Evolutionary conservation across 2,888 invertebrate genomes (phyloP).

Genomic region (Coelinius sp.): DNA sequence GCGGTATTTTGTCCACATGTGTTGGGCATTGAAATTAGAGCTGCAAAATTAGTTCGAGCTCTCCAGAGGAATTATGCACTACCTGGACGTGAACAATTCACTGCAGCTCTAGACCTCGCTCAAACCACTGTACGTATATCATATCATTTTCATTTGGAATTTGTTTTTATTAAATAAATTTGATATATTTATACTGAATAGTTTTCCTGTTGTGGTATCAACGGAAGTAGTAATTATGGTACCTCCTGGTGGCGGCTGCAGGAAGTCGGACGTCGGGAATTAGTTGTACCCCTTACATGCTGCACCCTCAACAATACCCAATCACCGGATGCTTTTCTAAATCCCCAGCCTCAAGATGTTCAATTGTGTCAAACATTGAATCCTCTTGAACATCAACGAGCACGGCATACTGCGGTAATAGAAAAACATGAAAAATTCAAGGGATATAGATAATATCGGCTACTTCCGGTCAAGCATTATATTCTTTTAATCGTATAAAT

Average conservation of each 20-base stretch:
- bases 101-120: conserved; percentile 85
- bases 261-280: conserved; percentile 79
- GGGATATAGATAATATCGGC: not conserved
- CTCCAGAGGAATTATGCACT: conserved; percentile 84
- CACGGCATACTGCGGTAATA: conserved; percentile 75
- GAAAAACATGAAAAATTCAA: conserved; percentile 9
- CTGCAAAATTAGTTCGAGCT: conserved; percentile 79
- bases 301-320: conserved; percentile 77
- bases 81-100: conserved; percentile 81
- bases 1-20: conserved; percentile 85
- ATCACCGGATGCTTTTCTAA: conserved; percentile 77
- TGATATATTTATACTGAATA: conserved; percentile 63
- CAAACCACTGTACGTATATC: conserved; percentile 73
- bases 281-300: conserved; percentile 80
- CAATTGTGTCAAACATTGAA: conserved; percentile 80
- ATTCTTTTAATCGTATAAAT: no score
- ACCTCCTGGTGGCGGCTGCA: conserved; percentile 85
- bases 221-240: conserved; percentile 84
- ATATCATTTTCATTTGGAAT: not conserved
- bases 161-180: conserved; percentile 3
- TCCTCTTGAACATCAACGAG: conserved; percentile 73
- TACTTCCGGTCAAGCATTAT: no score
- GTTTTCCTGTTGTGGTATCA: conserved; percentile 87
- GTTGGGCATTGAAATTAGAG: conserved; percentile 79
- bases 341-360: conserved; percentile 82